Base-by-base conservation (phyloP, 1,140 invertebrate genomes). In the Ceratoteleas bidentatus region DNA sequence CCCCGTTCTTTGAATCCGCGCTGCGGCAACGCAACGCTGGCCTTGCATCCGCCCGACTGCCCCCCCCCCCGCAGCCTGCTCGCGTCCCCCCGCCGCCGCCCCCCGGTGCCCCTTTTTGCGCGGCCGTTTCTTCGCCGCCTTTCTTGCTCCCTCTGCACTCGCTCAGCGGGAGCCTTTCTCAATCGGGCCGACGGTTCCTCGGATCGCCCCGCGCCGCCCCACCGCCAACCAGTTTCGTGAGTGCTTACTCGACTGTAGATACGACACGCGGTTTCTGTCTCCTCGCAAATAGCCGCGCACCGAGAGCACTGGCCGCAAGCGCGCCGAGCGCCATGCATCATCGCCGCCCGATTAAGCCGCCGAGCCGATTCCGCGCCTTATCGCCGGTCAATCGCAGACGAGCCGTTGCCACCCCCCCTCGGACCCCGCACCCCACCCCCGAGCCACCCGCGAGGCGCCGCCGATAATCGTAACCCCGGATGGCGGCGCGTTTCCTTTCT, bases 181-280 rank as follows among this genome's bases (percentile, higher is more conserved):
- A n/a, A n/a, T n/a, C n/a, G n/a, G n/a, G n/a, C n/a, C n/a, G n/a
- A n/a, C n/a, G n/a, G n/a, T n/a, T n/a, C n/a, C n/a, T n/a, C n/a
- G n/a, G n/a, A n/a, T n/a, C n/a, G n/a, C n/a, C n/a, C n/a, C n/a
- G n/a, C 34, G 40, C 61, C 16, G 43, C 57, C 49, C 68, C 77
- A 62, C 58, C 79, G 73, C 78, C 79, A 81, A 79, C 79, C 77
- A 74, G 69, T 75, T 74, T 77, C 65, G 65, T 75, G 65, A 69
- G 73, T 69, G 64, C 64, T 68, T 77, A 77, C 73, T 68, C 57
- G 64, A 62, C 40, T 66, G 73, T 62, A 69, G 64, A 77, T 77
- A 69, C 73, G 64, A 77, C 73, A 77, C 64, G 73, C 73, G 73
- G 73, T 76, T 75, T 75, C 73, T 76, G 73, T 76, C 73, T 61